Percentiles rank a stretch among this genome's conserved stretches.
Conservation (phyloP, 2,888 invertebrate genomes). For the Ochropacha duplaris region DNA sequence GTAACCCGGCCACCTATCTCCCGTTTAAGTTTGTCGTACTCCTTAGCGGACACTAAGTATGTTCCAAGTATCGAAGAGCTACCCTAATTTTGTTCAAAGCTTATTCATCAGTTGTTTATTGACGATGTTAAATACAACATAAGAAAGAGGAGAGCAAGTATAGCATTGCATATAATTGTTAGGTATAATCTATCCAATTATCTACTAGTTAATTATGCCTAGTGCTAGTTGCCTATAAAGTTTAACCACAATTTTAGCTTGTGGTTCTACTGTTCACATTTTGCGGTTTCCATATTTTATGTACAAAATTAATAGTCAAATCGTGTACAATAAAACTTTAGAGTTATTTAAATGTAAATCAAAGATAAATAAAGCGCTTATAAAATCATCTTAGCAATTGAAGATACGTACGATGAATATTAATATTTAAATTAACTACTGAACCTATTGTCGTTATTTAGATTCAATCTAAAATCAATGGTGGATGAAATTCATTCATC, state of each 20-base stretch:
- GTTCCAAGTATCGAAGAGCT: too few relatives aligned
- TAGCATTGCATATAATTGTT: too few relatives aligned
- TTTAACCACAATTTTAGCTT: neutral
- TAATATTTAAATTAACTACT: neutral
- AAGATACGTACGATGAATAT: too few relatives aligned
- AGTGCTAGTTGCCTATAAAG: neutral
- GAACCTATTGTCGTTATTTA: neutral
- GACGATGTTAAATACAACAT: too few relatives aligned
- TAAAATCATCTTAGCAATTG: too few relatives aligned
- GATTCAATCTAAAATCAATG: neutral
- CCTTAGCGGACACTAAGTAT: too few relatives aligned
- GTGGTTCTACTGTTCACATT: neutral
- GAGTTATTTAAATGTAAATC: neutral
- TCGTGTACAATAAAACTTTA: neutral
- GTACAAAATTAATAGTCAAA: neutral
- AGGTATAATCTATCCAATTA: too few relatives aligned
- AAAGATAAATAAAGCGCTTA: neutral
- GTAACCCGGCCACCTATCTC: too few relatives aligned
- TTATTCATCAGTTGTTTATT: too few relatives aligned
- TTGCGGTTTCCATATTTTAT: neutral
- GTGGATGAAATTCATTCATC: constrained; percentile 4
- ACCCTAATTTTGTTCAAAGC: too few relatives aligned
- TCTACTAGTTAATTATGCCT: neutral
- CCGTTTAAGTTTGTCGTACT: too few relatives aligned
- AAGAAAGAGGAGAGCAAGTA: too few relatives aligned